Evolutionary conservation across 2,797 vertebrate genomes (phyloP), one percentile per base, ranked within the genome.

Genomic region (Epinephelus coioides): DNA sequence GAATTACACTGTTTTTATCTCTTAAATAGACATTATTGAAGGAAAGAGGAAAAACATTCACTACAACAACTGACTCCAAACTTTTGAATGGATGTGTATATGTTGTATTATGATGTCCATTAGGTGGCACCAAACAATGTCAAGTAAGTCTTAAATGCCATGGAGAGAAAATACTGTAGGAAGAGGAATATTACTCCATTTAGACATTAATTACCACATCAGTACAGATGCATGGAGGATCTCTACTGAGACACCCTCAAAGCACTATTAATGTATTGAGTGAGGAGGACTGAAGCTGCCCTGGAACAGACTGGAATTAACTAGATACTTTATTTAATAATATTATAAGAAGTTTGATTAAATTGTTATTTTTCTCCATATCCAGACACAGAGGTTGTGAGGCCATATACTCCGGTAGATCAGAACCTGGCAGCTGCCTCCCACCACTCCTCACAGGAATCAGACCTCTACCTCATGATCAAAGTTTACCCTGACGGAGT

Each of bases 361-460:
- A 21, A 13, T 54, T 0, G 3, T 21, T 9, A 0, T 49, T 53
- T 59, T 15, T 50, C 1, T 50, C 64, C 75, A 56, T 79, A 54
- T 89, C 12, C 84, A 99, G 98, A 92, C 74, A 91, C 91, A 30
- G 97, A 98, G 87, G 94, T 97, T 34, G 96, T 97, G 90, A 97
- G 98, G 91, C 97, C 98, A 0, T 99, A 98, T 87, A 99, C 98
- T 15, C 96, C 97, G 47, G 95, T 99, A 25, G 94, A 95, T 62
- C 88, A 90, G 85, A 95, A 62, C 75, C 94, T 98, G 76, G 70
- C 88, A 23, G 82, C 94, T 56, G 87, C 93, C 49, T 89, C 92
- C 55, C 89, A 94, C 27, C 43, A 89, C 47, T 46, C 92, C 15
- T 70, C 87, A 66, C 51, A 55, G 77, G 79, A 72, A n/a, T 86